Evolutionary conservation across 1,140 invertebrate genomes (phyloP).

Genomic region (Druon quercuslanigerum): DNA sequence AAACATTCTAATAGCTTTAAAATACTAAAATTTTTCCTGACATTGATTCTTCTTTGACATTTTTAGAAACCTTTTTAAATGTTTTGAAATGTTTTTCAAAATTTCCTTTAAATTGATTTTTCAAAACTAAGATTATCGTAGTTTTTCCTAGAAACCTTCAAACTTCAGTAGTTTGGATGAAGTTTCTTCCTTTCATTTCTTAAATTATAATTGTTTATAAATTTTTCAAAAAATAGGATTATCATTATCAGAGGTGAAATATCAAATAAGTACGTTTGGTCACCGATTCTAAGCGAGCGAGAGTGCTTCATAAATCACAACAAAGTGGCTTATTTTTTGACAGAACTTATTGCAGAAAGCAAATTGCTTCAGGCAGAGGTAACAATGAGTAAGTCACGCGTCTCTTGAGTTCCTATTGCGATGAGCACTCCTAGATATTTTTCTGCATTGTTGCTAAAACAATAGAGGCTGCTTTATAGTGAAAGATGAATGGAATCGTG

Average conservation of each 20-base stretch:
- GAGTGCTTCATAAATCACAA: slow-evolving; percentile 22
- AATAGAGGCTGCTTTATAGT: slow-evolving; percentile 54
- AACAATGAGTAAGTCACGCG: background rate
- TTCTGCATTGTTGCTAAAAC: slow-evolving; percentile 53
- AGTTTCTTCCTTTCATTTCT: too few relatives aligned
- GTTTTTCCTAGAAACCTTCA: too few relatives aligned
- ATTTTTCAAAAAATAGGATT: background rate
- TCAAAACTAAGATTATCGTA: too few relatives aligned
- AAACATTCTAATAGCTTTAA: too few relatives aligned
- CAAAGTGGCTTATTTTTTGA: slow-evolving; percentile 28
- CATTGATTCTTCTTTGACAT: too few relatives aligned
- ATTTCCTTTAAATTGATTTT: too few relatives aligned
- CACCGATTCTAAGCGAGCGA: slow-evolving; percentile 9
- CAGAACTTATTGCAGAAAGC: slow-evolving; percentile 22
- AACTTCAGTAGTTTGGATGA: too few relatives aligned
- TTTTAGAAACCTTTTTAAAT: too few relatives aligned
- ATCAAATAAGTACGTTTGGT: slow-evolving; percentile 12
- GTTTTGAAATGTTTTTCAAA: too few relatives aligned
- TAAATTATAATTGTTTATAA: too few relatives aligned
- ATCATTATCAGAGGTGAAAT: too few relatives aligned
- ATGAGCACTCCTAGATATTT: slow-evolving; percentile 34
- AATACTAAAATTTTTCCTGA: too few relatives aligned
- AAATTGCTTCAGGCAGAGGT: slow-evolving; percentile 3
- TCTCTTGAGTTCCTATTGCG: slow-evolving; percentile 10
- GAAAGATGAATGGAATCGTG: slow-evolving; percentile 43